Evolutionary conservation across 2,888 invertebrate genomes (phyloP), one percentile per base, ranked within the genome.

Genomic region (Polymixis flavicincta): DNA sequence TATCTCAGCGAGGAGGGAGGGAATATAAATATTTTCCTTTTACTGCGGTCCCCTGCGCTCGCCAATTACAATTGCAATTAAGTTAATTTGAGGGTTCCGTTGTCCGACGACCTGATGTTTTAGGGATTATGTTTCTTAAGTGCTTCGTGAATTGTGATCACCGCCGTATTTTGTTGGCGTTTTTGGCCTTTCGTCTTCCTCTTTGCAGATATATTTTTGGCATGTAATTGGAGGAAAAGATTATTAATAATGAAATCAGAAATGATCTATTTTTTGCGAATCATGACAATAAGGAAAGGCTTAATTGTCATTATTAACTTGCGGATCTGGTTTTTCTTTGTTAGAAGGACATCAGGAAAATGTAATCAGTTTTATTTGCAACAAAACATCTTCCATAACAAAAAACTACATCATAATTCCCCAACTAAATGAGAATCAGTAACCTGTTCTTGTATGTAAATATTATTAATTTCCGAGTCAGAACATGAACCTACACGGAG

Each of bases 21-120:
- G 87, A 92, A 90, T 89, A 92, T 92, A 93, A 94, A 94, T 94
- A 94, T 94, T 95, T 94, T 92, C 92, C 92, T 93, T 94, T 93
- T 92, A 92, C 92, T 92, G 91, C 91, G 91, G 92, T 91, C 91
- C 91, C 89, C 89, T 85, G 90, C 89, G 90, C 89, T 85, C 90
- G 88, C 92, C 93, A 93, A 95, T 95, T 95, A 95, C 94, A 92
- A 92, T 92, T 91, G 93, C 92, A 94, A 95, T 95, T 95, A 95
- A 93, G 86, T 94, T 94, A 95, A 95, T 95, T 95, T 94, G 93
- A 92, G 92, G 93, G 91, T 88, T 88, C 91, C 89, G 88, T 83
- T 89, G 89, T 89, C 88, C 88, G 86, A 80, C 87, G 88, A 89
- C 87, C 89, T 90, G 90, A 89, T 92, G 89, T 89, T 92, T 86